phyloP scores from a whole-genome alignment of 2,888 invertebrate species.

The Diachrysia chrysitis region DNA sequence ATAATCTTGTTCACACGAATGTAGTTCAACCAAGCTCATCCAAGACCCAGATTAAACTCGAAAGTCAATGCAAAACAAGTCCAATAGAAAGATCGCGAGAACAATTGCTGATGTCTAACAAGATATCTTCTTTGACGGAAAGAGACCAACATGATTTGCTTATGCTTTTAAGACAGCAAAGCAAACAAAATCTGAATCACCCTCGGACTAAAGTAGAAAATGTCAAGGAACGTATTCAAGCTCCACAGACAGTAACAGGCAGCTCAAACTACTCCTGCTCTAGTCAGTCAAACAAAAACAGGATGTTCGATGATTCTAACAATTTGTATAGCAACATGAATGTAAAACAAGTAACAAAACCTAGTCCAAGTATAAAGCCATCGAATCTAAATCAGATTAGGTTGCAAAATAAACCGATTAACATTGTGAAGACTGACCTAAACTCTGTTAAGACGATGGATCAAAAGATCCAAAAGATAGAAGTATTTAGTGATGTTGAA shows the following conservation, averaged over 20 bases:
- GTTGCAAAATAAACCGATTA: conserved; percentile 40
- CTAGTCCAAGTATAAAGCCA: conserved; percentile 31
- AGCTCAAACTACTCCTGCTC: conserved; percentile 26
- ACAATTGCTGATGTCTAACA: conserved; percentile 2
- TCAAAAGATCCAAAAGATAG: conserved; percentile 37
- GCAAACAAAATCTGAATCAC: conserved; percentile 62
- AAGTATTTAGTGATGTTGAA: conserved; percentile 39
- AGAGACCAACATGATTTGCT: conserved; percentile 76
- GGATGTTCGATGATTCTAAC: conserved; percentile 22
- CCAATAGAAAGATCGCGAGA: conserved; percentile 24
- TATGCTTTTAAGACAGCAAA: conserved; percentile 73
- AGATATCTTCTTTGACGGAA: conserved; percentile 62
- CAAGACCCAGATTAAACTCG: conserved; percentile 12
- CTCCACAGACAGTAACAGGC: conserved; percentile 23
- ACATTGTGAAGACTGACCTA: conserved; percentile 50
- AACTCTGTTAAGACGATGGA: conserved; percentile 28
- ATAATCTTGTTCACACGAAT: conserved; percentile 38
- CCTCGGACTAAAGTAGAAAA: conserved; percentile 21
- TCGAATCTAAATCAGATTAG: conserved; percentile 22
- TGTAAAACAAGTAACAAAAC: conserved; percentile 34
- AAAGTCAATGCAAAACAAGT: conserved; percentile 21
- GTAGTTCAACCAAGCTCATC: conserved; percentile 19
- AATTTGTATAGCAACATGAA: conserved; percentile 16
- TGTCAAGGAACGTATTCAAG: conserved; percentile 28
- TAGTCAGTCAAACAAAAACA: conserved; percentile 39